Percentiles rank a stretch among this genome's conserved stretches.
phyloP scores from a whole-genome alignment of 2,888 invertebrate species.

The Pollenia griseotomentosa region DNA sequence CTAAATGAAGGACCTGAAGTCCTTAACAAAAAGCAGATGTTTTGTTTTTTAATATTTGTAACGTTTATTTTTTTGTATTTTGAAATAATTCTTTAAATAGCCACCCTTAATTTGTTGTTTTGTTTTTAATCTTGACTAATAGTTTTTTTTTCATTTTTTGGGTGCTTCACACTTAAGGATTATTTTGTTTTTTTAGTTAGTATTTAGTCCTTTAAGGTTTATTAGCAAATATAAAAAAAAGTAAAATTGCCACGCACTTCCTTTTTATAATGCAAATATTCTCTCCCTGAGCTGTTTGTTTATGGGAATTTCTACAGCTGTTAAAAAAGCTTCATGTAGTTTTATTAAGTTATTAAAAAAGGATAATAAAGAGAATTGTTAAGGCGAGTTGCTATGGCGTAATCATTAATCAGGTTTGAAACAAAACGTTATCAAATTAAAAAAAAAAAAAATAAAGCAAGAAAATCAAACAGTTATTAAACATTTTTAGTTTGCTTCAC shows the following conservation, averaged over 20 bases:
- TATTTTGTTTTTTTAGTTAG: constrained; percentile 71
- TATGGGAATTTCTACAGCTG: constrained; percentile 76
- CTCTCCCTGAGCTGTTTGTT: constrained; percentile 37
- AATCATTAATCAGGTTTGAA: constrained; percentile 66
- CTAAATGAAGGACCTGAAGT: constrained; percentile 39
- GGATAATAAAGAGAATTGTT: constrained; percentile 59
- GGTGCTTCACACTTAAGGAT: constrained; percentile 77
- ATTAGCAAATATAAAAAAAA: constrained; percentile 52
- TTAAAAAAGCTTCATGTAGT: constrained; percentile 48
- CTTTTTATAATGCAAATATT: constrained; percentile 71
- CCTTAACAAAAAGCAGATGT: constrained; percentile 68
- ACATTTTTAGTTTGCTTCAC: too few species aligned
- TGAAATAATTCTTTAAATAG: constrained; percentile 64
- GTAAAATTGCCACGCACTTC: constrained; percentile 81
- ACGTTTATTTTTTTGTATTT: constrained; percentile 67
- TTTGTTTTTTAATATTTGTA: constrained; percentile 63
- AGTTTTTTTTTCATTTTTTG: constrained; percentile 73
- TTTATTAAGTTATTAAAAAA: constrained; percentile 69
- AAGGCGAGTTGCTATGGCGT: constrained; percentile 68
- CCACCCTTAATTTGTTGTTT: constrained; percentile 70
- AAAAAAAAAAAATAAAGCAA: background rate
- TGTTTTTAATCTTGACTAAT: constrained; percentile 82
- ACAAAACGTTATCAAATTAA: constrained; percentile 24
- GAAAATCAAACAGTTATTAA: too few species aligned
- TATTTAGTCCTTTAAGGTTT: constrained; percentile 45